Conservation (phyloP, 2,888 invertebrate genomes). For the Rhamnusium bicolor region DNA sequence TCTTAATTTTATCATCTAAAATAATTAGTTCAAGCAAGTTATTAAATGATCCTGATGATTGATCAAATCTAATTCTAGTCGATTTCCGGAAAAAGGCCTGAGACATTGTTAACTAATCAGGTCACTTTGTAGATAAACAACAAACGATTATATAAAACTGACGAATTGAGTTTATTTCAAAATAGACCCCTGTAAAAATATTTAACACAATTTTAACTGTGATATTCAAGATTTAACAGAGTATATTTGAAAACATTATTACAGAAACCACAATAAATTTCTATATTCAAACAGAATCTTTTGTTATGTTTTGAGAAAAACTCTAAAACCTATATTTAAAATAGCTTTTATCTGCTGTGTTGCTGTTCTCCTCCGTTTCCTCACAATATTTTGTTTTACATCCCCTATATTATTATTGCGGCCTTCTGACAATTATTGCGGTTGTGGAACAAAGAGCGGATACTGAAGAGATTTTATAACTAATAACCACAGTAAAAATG, state of each 20-base stretch:
- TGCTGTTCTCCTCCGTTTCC: neutral
- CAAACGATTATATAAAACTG: too few relatives aligned
- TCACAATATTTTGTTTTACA: neutral
- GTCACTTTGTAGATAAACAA: too few relatives aligned
- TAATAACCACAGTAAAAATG: slow-evolving; percentile 35
- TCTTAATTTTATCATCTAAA: too few relatives aligned
- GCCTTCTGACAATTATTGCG: neutral
- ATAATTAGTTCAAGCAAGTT: too few relatives aligned
- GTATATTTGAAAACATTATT: neutral
- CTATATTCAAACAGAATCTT: neutral
- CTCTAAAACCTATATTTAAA: slow-evolving; percentile 10
- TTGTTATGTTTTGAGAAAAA: neutral
- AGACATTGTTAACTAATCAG: too few relatives aligned
- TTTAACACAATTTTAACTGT: too few relatives aligned
- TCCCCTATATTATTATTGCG: neutral
- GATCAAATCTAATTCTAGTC: too few relatives aligned
- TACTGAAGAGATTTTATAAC: slow-evolving; percentile 15
- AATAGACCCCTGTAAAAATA: too few relatives aligned
- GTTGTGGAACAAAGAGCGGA: neutral
- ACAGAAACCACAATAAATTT: neutral
- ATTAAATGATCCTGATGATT: too few relatives aligned
- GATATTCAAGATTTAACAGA: too few relatives aligned
- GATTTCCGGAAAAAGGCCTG: too few relatives aligned
- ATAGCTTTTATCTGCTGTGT: neutral
- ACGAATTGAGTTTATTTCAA: too few relatives aligned